Evolutionary conservation across 1,140 invertebrate species (phyloP).

Genomic region (Dryas iulia): DNA sequence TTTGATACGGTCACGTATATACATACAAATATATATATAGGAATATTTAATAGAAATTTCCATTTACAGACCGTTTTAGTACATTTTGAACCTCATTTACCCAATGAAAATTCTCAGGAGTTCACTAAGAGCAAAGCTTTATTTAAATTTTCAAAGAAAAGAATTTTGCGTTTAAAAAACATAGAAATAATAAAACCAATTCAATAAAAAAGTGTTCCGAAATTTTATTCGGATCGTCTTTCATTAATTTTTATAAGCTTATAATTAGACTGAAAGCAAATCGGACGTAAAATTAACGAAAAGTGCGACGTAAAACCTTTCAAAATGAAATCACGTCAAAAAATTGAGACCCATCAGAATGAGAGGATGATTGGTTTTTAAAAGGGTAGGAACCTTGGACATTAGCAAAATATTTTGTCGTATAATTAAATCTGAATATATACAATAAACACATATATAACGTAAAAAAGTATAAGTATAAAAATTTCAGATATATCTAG

Average conservation of each 20-base stretch:
- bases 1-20: no score
- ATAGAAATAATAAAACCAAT: constrained; percentile 3
- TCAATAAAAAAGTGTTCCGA: not conserved
- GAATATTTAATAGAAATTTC: not conserved
- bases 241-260: constrained; percentile 33
- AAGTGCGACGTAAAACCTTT: constrained; percentile 38
- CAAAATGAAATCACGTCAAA: constrained; percentile 53
- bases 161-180: not conserved
- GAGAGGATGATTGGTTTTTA: constrained; percentile 30
- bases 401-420: not conserved
- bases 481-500: no score
- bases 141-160: not conserved
- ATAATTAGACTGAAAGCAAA: constrained; percentile 41
- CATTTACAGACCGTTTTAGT: not conserved
- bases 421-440: not conserved
- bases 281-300: constrained; percentile 56
- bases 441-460: not conserved
- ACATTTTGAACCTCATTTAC: not conserved
- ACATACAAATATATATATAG: no score
- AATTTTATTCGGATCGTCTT: constrained; percentile 5
- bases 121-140: not conserved
- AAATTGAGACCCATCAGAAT: constrained; percentile 42
- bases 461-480: no score
- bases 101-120: not conserved
- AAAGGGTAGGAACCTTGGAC: constrained; percentile 17